Conservation (phyloP, 2,797 vertebrate species). For the Neomorphus geoffroyi region DNA sequence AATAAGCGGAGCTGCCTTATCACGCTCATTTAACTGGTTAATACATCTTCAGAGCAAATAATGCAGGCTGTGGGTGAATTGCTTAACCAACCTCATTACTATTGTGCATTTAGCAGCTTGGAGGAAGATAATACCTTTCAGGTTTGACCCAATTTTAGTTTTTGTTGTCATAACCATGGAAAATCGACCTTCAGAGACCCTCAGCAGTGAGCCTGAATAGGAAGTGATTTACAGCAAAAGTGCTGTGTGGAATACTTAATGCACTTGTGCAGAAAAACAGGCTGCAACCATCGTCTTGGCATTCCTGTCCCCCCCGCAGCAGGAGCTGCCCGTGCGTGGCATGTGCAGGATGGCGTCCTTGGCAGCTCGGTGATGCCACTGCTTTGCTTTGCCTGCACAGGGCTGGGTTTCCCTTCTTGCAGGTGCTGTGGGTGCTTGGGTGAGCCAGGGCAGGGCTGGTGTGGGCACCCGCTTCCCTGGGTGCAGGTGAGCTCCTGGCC, state of each 20-base stretch:
- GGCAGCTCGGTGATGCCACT: neutral
- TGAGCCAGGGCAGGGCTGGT: fast-evolving
- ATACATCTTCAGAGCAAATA: constrained; percentile 55
- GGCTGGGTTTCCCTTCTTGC: fast-evolving
- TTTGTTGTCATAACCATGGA: constrained; percentile 77
- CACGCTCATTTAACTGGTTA: constrained; percentile 56
- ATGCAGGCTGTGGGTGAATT: constrained; percentile 56
- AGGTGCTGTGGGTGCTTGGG: neutral
- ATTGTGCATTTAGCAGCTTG: constrained; percentile 74
- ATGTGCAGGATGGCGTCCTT: fast-evolving
- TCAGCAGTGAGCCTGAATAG: constrained; percentile 74
- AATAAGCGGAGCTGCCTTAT: constrained; percentile 14
- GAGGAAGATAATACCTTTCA: constrained; percentile 78
- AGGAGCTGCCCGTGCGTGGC: neutral
- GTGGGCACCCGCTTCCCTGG: neutral
- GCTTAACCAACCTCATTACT: constrained; percentile 79
- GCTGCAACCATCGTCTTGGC: neutral
- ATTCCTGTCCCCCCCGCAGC: neutral
- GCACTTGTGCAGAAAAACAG: neutral
- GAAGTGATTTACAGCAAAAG: constrained; percentile 71
- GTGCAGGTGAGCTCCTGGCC: neutral
- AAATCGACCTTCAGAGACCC: constrained; percentile 77
- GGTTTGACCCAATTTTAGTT: constrained; percentile 81
- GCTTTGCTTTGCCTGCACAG: fast-evolving
- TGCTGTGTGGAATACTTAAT: constrained; percentile 50